Conservation (phyloP, 2,888 invertebrate genomes). For the Limnephilus marmoratus region DNA sequence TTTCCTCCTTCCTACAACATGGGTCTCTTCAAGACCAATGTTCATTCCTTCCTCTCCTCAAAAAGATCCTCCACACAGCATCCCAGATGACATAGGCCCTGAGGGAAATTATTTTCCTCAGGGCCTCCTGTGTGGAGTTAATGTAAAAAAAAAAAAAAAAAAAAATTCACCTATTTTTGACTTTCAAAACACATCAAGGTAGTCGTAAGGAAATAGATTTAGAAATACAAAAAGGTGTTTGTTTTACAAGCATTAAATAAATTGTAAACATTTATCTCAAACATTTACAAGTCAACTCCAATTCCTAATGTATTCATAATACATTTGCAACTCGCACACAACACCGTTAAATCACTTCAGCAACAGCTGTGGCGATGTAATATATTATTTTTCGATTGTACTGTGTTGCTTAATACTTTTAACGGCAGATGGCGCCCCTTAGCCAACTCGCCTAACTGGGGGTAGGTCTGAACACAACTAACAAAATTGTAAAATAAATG, state of each 20-base stretch:
- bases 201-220: too few species aligned
- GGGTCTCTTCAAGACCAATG: too few species aligned
- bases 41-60: too few species aligned
- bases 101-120: too few species aligned
- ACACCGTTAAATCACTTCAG: constrained; percentile 13
- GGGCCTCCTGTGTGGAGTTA: too few species aligned
- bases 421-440: constrained; percentile 18
- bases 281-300: not conserved
- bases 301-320: constrained; percentile 29
- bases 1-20: too few species aligned
- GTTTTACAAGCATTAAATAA: not conserved
- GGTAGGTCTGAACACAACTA: not conserved
- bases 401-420: constrained; percentile 31
- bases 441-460: not conserved
- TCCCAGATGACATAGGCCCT: too few species aligned
- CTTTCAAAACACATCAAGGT: too few species aligned
- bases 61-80: too few species aligned
- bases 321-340: not conserved
- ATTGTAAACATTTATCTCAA: not conserved
- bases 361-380: constrained; percentile 7
- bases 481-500: constrained; percentile 5
- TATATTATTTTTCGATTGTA: constrained; percentile 28
- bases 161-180: too few species aligned
- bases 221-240: not conserved
- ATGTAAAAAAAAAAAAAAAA: too few species aligned